These are phyloP conservation scores for Drosophila orena DNA, from an alignment of 1,140 invertebrate species.

Conservation along the genomic window DNA sequence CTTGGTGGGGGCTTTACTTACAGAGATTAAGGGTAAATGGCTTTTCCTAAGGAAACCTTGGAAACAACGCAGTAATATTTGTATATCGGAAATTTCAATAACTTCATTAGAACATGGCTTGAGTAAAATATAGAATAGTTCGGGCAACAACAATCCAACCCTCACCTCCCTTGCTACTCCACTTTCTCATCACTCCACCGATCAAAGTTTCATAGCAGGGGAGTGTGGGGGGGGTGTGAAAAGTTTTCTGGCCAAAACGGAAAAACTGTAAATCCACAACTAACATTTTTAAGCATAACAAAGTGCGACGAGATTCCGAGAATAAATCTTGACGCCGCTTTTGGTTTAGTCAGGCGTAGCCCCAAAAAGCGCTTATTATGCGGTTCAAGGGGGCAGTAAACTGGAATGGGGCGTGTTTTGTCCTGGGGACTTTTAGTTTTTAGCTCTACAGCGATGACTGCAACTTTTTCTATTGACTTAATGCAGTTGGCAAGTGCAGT, in stretches of 20 bases:
- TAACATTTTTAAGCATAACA: slow-evolving; percentile 77
- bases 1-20: background rate
- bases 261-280: slow-evolving; percentile 71
- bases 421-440: slow-evolving; percentile 40
- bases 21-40: background rate
- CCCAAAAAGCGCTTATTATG: slow-evolving; percentile 57
- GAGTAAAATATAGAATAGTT: background rate
- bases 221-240: background rate
- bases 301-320: slow-evolving; percentile 65
- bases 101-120: background rate
- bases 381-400: background rate
- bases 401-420: slow-evolving; percentile 5
- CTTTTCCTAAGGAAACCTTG: too few relatives aligned
- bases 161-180: background rate
- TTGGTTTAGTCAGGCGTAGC: slow-evolving; percentile 69
- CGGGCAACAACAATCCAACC: background rate
- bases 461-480: slow-evolving; percentile 79
- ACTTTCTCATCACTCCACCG: slow-evolving; percentile 25
- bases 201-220: slow-evolving; percentile 26
- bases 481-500: slow-evolving; percentile 71
- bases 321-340: slow-evolving; percentile 72
- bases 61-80: too few relatives aligned
- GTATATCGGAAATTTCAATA: too few relatives aligned
- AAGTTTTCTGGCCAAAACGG: slow-evolving; percentile 58
- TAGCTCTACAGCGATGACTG: slow-evolving; percentile 52